phyloP scores from a whole-genome alignment of 2,797 vertebrate species.

The Mus spretus region DNA sequence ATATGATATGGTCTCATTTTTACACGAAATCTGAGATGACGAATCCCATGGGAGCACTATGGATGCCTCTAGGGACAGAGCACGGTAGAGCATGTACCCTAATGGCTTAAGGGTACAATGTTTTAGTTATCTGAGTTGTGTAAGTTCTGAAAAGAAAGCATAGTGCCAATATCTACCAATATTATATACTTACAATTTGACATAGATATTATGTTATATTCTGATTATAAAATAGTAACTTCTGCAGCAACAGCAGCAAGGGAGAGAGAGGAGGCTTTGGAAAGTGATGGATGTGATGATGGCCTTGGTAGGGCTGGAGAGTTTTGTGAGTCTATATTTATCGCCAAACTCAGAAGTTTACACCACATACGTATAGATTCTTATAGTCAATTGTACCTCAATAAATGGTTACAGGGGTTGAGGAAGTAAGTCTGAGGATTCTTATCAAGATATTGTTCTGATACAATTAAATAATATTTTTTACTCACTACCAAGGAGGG shows the following conservation, averaged over 20 bases:
- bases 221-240: neutral
- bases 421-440: neutral
- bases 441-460: constrained; percentile 38
- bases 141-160: neutral
- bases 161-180: neutral
- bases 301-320: neutral
- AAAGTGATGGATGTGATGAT: neutral
- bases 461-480: constrained; percentile 10
- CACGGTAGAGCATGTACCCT: neutral
- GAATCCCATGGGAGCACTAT: neutral
- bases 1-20: neutral
- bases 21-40: neutral
- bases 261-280: neutral
- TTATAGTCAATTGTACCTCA: neutral
- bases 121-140: neutral
- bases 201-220: neutral
- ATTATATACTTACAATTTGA: neutral
- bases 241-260: neutral
- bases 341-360: neutral
- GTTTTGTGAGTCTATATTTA: neutral
- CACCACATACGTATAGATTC: neutral
- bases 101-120: neutral
- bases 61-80: neutral
- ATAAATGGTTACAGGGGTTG: neutral
- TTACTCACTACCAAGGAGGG: neutral